Percentiles rank a stretch among this genome's conserved stretches.
Evolutionary conservation across 2,797 vertebrate genomes (phyloP).

Genomic region (Takifugu rubripes): DNA sequence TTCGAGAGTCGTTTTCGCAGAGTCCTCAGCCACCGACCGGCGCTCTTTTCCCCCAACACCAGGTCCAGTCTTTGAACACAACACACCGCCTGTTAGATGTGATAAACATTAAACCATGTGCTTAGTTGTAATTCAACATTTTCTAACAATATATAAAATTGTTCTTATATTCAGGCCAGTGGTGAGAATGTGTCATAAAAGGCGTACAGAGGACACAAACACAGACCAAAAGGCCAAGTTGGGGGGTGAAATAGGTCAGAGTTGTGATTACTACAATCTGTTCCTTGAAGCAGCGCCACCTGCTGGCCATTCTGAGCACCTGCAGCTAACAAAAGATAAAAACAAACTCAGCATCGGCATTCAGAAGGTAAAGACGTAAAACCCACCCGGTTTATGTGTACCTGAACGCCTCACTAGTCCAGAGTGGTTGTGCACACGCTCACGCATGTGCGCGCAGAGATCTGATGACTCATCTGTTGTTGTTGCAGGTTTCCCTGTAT

Average conservation of each 20-base stretch:
- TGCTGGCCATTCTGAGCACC: constrained; percentile 71
- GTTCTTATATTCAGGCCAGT: constrained; percentile 35
- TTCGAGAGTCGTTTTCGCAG: constrained; percentile 90
- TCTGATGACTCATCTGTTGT: constrained; percentile 58
- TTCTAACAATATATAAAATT: not conserved
- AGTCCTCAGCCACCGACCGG: constrained; percentile 82
- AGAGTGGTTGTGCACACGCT: not conserved
- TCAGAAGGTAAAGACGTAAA: constrained; percentile 28
- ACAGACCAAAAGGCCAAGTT: constrained; percentile 50
- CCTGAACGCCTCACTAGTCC: not conserved
- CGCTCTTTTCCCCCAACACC: constrained; percentile 68
- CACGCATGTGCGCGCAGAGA: not conserved
- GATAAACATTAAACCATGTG: too few relatives aligned
- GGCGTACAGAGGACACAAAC: constrained; percentile 42
- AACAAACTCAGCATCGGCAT: constrained; percentile 59
- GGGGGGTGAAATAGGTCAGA: constrained; percentile 16
- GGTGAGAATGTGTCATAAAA: constrained; percentile 32
- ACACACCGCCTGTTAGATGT: not conserved
- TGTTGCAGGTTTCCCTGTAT: constrained; percentile 78
- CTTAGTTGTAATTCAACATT: too few relatives aligned
- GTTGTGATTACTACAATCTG: constrained; percentile 84
- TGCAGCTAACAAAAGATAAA: constrained; percentile 57
- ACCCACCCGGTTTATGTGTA: not conserved
- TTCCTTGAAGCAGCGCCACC: constrained; percentile 80
- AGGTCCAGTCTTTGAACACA: constrained; percentile 72